These are phyloP conservation scores for Cenopis cana DNA, from an alignment of 2,888 invertebrate species.

Conservation along the genomic window DNA sequence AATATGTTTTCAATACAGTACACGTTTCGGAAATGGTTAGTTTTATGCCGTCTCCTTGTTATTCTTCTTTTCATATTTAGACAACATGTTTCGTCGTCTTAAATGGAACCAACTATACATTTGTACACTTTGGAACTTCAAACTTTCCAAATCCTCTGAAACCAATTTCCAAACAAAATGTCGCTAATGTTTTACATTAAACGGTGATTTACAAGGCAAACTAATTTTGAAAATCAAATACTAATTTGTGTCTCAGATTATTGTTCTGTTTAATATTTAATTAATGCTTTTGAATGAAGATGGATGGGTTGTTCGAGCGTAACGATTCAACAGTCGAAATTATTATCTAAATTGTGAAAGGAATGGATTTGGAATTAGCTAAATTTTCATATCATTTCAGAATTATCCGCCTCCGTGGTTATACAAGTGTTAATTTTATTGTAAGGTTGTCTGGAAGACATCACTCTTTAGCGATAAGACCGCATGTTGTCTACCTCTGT, in stretches of 20 bases:
- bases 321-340: conserved; percentile 8
- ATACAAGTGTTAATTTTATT: too few relatives aligned
- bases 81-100: too few relatives aligned
- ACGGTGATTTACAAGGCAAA: conserved; percentile 32
- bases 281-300: conserved; percentile 39
- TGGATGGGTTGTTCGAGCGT: conserved; percentile 20
- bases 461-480: too few relatives aligned
- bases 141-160: conserved; percentile 24
- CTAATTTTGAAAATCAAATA: conserved; percentile 42
- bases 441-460: too few relatives aligned
- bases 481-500: too few relatives aligned
- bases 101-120: too few relatives aligned
- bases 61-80: too few relatives aligned
- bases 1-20: too few relatives aligned
- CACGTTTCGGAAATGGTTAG: too few relatives aligned
- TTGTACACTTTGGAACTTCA: conserved; percentile 1
- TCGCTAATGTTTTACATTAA: conserved; percentile 31
- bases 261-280: conserved; percentile 40
- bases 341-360: conserved; percentile 31
- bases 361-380: conserved; percentile 3
- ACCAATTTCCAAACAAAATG: conserved; percentile 31
- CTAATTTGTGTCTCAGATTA: conserved; percentile 39
- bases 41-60: too few relatives aligned
- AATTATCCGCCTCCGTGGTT: background rate
- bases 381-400: background rate